Evolutionary conservation across 2,113 vertebrate species (phyloP).

Genomic region (Salvelinus alpinus): DNA sequence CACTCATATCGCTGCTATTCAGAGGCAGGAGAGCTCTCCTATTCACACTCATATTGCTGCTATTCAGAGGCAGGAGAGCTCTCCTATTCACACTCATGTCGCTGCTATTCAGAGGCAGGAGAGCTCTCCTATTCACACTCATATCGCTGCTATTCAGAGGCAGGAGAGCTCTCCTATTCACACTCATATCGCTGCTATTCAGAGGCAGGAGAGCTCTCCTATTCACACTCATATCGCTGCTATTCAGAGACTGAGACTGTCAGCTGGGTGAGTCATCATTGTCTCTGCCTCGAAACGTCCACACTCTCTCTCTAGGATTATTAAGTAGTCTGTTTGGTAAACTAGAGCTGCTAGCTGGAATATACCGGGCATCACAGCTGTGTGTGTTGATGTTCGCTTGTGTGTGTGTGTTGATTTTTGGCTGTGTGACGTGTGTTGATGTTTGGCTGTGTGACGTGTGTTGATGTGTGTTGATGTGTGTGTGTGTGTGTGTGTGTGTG

Average conservation of each 20-base stretch:
- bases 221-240: not conserved
- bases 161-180: not conserved
- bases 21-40: not conserved
- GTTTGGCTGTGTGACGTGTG: not conserved
- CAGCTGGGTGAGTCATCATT: not conserved
- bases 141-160: not conserved
- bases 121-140: not conserved
- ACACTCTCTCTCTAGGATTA: not conserved
- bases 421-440: not conserved
- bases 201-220: not conserved
- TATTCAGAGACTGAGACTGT: not conserved
- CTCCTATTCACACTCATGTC: not conserved
- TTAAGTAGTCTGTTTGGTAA: too few species aligned
- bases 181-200: not conserved
- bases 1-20: not conserved
- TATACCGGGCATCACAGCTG: not conserved
- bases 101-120: not conserved
- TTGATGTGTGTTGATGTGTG: not conserved
- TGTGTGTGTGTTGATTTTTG: not conserved
- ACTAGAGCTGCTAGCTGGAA: not conserved
- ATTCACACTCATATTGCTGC: not conserved
- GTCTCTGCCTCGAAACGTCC: slow-evolving; percentile 1
- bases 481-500: too few species aligned
- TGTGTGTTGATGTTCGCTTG: not conserved
- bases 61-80: not conserved